Base-by-base conservation (phyloP, 2,888 invertebrate species). In the Leptarthrus brevirostris region DNA sequence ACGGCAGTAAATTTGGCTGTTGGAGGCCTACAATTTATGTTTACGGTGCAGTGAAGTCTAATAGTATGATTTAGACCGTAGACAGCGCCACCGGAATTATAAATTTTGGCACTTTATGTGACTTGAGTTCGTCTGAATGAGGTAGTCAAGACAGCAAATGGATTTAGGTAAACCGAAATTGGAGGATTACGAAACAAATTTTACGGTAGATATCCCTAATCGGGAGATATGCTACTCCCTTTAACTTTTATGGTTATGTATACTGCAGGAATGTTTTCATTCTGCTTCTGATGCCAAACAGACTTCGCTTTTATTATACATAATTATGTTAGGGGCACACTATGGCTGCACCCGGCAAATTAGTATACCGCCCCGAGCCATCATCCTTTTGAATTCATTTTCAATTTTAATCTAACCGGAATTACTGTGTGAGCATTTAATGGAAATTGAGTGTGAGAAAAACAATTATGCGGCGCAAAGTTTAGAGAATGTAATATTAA, bases 1-100 rank as follows among this genome's bases (percentile, higher is more conserved):
- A 58, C 36, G 58, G 58, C 58, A 58, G 36, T 58, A 58, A 58
- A 58, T 58, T 58, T 58, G 58, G 58, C 34, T 58, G 58, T 34
- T 58, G 58, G 34, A 58, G 58, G 36, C 58, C 58, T 58, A 58
- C 58, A 58, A 58, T 58, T 58, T 58, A 58, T 58, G 58, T 58
- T 58, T 58, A 58, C 36, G 58, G 58, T 58, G 58, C 58, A 58
- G 44, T 44, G 44, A 44, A 44, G 58, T 58, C 58, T 58, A 58
- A 58, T 58, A 58, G 58, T 58, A 58, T 58, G 58, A 58, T 58
- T 58, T 58, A 58, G 30, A 16, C 58, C 8, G 58, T 58, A 58
- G 58, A 58, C 58, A 58, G 58, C 58, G 36, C 58, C 58, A 34
- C 34, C 58, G 58, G 58, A 58, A 58, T 58, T 58, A 58, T 58